Percentiles rank a stretch among this genome's conserved stretches.
Conservation (phyloP, 2,113 vertebrate species). For the Canis aureus region DNA sequence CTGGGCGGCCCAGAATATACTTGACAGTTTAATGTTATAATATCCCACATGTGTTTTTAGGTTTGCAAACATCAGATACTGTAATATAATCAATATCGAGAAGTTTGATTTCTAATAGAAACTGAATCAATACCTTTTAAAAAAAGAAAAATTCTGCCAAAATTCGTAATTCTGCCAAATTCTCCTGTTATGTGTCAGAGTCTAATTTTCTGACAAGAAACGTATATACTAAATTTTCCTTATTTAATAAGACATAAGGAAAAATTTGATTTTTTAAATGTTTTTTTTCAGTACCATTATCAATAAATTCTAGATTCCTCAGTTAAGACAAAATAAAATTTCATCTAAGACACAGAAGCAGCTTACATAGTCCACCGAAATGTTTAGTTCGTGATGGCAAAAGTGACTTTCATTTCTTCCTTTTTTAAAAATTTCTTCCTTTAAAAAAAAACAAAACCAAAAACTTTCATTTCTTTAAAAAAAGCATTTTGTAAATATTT, state of each 20-base stretch:
- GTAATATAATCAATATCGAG: background rate
- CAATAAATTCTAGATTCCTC: constrained; percentile 49
- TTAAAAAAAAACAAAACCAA: too few species aligned
- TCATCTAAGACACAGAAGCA: constrained; percentile 12
- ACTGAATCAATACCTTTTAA: constrained; percentile 32
- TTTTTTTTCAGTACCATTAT: constrained; percentile 51
- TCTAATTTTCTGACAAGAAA: constrained; percentile 45
- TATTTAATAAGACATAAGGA: background rate
- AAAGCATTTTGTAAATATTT: constrained; percentile 1
- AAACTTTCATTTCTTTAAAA: constrained; percentile 20
- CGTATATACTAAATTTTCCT: constrained; percentile 26
- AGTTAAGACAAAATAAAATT: constrained; percentile 50
- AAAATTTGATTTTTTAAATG: background rate
- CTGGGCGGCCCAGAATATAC: background rate
- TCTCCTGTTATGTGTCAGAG: background rate
- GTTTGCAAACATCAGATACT: constrained; percentile 3
- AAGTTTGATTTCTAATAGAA: constrained; percentile 59
- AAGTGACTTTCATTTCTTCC: constrained; percentile 7
- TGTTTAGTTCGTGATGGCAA: constrained; percentile 45
- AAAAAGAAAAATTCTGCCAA: background rate
- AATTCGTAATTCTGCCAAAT: constrained; percentile 20
- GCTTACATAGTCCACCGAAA: background rate
- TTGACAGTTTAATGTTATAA: background rate
- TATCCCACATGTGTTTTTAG: background rate
- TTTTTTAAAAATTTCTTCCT: background rate